Evolutionary conservation across 2,888 invertebrate species (phyloP), one percentile per base, ranked within the genome.

Genomic region (Megaustenia siamemsis): DNA sequence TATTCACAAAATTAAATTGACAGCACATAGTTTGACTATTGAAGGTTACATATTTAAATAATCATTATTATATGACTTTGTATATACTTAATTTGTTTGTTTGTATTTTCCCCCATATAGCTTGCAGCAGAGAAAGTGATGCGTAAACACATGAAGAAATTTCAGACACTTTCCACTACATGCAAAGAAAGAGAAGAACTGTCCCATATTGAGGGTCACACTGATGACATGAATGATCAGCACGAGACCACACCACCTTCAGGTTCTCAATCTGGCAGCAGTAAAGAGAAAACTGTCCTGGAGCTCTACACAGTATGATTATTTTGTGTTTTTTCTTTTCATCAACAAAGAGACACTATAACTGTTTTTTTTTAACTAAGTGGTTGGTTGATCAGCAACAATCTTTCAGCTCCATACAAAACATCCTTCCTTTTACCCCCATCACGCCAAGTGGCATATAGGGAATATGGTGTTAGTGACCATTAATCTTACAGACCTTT

Each of bases 81-180:
- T 38, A 4, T n/a, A 28, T 32, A 24, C 6, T 32, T 21, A 32
- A 10, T 78, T n/a, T 24, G 24, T 78, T 21, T 6, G 1, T 1
- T 18, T 63, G 28, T 32, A 32, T 6, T 63, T 28, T 4, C 15
- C 15, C 32, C 32, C 32, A 63, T 63, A 63, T 88, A 92, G 92
- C 86, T 91, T 32, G 89, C 90, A 84, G 90, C 90, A 49, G 91
- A 92, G 84, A 88, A 86, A 81, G 84, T 91, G 10, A 79, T 92
- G 43, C 88, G 87, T 83, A 87, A 86, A 69, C 83, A 90, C 79
- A 89, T 90, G 12, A 86, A 88, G 71, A 86, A 89, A 49, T 89
- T 91, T 85, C 82, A 90, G 79, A 86, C 88, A 4, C 60, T 86
- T 60, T 78, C 86, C 49, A 32, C 15, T 18, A 24, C 35, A 2